Percentiles rank a stretch among this genome's conserved stretches.
Conservation (phyloP, 2,113 vertebrate species). For the Seriola dumerili region DNA sequence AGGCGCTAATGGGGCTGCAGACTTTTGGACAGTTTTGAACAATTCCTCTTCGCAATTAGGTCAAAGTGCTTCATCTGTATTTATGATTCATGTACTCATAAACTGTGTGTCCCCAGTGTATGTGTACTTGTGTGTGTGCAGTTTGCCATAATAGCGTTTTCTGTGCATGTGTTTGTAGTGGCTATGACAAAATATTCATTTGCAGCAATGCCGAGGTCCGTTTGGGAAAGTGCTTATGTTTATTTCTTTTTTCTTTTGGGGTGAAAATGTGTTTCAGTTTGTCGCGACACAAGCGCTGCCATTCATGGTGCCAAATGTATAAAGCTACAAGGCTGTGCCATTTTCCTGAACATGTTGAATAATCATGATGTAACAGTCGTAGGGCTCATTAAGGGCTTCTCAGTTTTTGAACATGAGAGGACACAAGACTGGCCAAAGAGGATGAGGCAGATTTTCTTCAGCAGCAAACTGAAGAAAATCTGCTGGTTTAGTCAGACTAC, state of each 20-base stretch:
- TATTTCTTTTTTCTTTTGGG: conserved; percentile 5
- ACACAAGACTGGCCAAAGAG: conserved; percentile 4
- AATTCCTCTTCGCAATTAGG: not conserved
- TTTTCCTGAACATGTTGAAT: conserved; percentile 37
- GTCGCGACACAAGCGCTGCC: not conserved
- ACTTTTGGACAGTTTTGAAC: not conserved
- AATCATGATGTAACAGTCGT: conserved; percentile 22
- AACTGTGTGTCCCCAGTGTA: not conserved
- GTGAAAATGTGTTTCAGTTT: conserved; percentile 19
- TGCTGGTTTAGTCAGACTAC: not conserved
- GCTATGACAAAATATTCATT: not conserved
- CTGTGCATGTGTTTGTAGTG: not conserved
- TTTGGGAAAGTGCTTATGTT: not conserved
- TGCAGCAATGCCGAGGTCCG: not conserved
- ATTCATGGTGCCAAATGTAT: conserved; percentile 13
- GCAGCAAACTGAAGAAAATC: not conserved
- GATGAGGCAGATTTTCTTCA: conserved; percentile 6
- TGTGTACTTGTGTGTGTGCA: not conserved
- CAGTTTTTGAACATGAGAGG: not conserved
- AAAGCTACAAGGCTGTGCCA: not conserved
- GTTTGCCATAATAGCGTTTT: not conserved
- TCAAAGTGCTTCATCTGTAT: not conserved
- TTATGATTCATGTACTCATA: not conserved
- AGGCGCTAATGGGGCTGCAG: not conserved
- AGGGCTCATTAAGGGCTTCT: not conserved